These are phyloP conservation scores for Caenorhabditis inopinata DNA, from an alignment of 1,140 invertebrate species.

Conservation along the genomic window DNA sequence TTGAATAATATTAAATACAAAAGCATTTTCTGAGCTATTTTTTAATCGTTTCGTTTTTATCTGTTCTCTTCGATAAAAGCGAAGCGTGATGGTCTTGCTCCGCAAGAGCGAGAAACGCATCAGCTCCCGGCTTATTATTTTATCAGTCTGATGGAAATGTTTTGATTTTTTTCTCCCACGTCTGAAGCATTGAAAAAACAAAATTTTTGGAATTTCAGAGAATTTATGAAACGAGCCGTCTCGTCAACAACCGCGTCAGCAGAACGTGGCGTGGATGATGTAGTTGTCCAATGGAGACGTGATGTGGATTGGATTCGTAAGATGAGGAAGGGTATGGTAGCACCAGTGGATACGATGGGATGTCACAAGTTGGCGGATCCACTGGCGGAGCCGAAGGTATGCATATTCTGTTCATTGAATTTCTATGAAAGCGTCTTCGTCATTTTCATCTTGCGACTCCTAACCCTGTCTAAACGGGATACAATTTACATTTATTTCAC, in stretches of 20 bases:
- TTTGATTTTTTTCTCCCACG: background rate
- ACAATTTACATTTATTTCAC: too few species aligned
- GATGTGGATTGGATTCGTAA: constrained; percentile 26
- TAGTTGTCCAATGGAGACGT: background rate
- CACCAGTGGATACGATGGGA: constrained; percentile 53
- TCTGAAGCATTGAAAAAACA: background rate
- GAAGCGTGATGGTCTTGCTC: too few species aligned
- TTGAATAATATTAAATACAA: too few species aligned
- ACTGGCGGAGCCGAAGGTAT: constrained; percentile 43
- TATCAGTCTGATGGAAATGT: too few species aligned
- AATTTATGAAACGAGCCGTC: background rate
- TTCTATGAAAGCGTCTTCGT: too few species aligned
- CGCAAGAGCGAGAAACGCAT: too few species aligned
- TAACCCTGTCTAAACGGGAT: too few species aligned
- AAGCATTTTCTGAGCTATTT: background rate
- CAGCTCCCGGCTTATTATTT: too few species aligned
- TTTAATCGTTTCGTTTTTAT: background rate
- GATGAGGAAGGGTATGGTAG: constrained; percentile 41
- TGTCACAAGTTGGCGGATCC: constrained; percentile 50
- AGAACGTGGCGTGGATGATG: background rate
- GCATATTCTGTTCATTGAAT: too few species aligned
- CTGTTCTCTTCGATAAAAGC: background rate
- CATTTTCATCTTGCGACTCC: too few species aligned
- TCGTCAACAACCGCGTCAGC: background rate
- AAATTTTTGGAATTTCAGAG: background rate